Evolutionary conservation across 2,888 invertebrate species (phyloP), one percentile per base, ranked within the genome.

Genomic region (Xanthorhoe spadicearia): DNA sequence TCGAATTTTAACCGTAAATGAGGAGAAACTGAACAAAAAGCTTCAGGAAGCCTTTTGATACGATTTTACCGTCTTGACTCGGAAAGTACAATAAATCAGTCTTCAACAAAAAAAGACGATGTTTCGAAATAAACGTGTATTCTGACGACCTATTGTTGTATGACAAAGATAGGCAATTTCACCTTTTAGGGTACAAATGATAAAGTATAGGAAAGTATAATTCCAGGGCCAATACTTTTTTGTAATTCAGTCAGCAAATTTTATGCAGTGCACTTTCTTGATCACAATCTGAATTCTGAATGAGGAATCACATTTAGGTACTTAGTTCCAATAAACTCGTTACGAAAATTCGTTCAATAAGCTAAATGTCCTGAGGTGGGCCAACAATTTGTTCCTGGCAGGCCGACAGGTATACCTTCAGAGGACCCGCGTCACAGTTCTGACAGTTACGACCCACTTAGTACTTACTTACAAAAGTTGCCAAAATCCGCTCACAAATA

Each of bases 81-180:
- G 32, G 32, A 5, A 43, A 43, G 35, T 61, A 48, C 48, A 18
- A 57, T 61, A 57, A 61, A 61, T 50, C 57, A 38, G 49, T 43
- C n/a, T 51, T 19, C 38, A 28, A 53, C 48, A 61, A 48, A 23
- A 51, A 50, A 10, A 48, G n/a, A 46, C 18, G 49, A n/a, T 52
- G 48, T 35, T 48, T 32, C 9, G 48, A 15, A 53, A 53, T 48
- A 53, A 58, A 64, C 48, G 52, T 58, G 15, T 64, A 46, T 63
- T 48, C 57, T 64, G 57, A 57, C 48, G 46, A 56, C 48, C 48
- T 48, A 57, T 63, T 63, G 55, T 61, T 32, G 53, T 32, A 48
- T 38, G 46, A 61, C n/a, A 61, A 53, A 23, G 43, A 43, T 13
- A 60, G 43, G 51, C 43, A 50, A n/a, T 38, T 59, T 59, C 3